Percentiles rank a stretch among this genome's conserved stretches.
Evolutionary conservation across 2,113 vertebrate genomes (phyloP).

Genomic region (Leucoraja erinaceus): DNA sequence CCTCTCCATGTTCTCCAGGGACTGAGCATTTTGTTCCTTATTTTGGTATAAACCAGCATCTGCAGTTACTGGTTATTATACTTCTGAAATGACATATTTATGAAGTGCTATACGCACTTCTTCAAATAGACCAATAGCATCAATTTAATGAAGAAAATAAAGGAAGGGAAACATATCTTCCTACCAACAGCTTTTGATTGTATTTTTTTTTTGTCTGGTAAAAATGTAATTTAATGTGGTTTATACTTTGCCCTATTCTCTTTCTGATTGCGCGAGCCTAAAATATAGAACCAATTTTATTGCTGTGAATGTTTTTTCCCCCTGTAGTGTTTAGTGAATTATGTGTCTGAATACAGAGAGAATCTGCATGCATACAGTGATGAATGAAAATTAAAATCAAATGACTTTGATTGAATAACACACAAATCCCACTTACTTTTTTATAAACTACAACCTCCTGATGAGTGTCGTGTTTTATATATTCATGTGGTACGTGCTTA

Average conservation of each 20-base stretch:
- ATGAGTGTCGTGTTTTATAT: not conserved
- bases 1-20: too few relatives aligned
- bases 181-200: not conserved
- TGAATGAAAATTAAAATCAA: conserved; percentile 30
- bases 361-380: not conserved
- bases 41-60: too few relatives aligned
- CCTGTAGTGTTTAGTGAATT: conserved; percentile 29
- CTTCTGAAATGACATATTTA: too few relatives aligned
- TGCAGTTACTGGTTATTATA: too few relatives aligned
- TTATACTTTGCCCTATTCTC: not conserved
- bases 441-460: not conserved
- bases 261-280: not conserved
- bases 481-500: not conserved
- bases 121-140: not conserved
- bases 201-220: not conserved
- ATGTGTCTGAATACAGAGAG: not conserved
- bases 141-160: not conserved
- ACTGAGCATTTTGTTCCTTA: too few relatives aligned
- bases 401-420: not conserved
- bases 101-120: not conserved
- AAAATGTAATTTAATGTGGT: not conserved
- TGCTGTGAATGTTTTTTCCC: not conserved
- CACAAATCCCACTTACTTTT: not conserved
- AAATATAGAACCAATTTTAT: not conserved
- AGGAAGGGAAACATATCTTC: not conserved